Percentiles rank a stretch among this genome's conserved stretches.
These are phyloP conservation scores for Siderastrea siderea DNA, from an alignment of 92 coral and sea anemone genomes.

Conservation along the genomic window DNA sequence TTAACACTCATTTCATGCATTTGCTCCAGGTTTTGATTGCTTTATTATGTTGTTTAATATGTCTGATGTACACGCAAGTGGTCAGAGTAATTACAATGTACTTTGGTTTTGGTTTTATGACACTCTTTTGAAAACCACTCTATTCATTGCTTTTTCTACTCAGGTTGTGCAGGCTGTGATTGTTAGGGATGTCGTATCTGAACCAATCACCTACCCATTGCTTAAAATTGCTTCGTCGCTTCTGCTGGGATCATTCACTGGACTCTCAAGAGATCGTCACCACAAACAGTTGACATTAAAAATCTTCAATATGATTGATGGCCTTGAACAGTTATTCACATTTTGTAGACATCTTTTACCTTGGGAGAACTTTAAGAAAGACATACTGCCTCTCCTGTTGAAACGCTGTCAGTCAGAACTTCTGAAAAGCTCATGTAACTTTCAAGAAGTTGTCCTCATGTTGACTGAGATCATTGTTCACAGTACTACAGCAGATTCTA, in stretches of 20 bases:
- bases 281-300: constrained; percentile 52
- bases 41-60: too few relatives aligned
- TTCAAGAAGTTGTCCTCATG: constrained; percentile 67
- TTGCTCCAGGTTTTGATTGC: too few relatives aligned
- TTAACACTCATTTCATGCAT: too few relatives aligned
- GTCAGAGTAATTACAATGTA: too few relatives aligned
- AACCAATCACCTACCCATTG: constrained; percentile 25
- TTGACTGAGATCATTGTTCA: constrained; percentile 70
- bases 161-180: constrained; percentile 52
- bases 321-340: constrained; percentile 41
- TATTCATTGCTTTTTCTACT: not conserved
- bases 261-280: constrained; percentile 61
- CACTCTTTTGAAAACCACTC: not conserved
- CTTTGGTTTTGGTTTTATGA: too few relatives aligned
- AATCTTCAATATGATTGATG: constrained; percentile 47
- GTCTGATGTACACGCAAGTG: too few relatives aligned
- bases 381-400: constrained; percentile 72
- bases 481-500: constrained; percentile 25
- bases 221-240: constrained; percentile 75
- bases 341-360: constrained; percentile 75
- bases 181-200: constrained; percentile 10
- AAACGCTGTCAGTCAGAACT: constrained; percentile 67
- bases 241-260: constrained; percentile 72
- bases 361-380: constrained; percentile 74
- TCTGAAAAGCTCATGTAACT: constrained; percentile 43